Conservation (phyloP, 1,140 invertebrate genomes). For the Oscheius sp. region DNA sequence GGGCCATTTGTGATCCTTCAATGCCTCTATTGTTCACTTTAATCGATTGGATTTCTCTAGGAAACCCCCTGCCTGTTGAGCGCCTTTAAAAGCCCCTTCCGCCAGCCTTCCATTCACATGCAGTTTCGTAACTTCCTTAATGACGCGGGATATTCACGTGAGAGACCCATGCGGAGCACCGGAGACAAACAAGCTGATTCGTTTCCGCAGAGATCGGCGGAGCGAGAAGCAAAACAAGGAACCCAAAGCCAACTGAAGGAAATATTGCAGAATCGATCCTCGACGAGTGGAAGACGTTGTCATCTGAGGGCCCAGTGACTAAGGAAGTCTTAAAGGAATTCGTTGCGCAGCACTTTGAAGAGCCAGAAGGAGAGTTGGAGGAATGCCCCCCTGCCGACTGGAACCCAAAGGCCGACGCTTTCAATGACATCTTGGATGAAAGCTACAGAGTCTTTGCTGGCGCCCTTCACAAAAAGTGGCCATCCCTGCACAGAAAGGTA, state of each 20-base stretch:
- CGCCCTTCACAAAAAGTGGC: slow-evolving; percentile 72
- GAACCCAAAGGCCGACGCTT: slow-evolving; percentile 35
- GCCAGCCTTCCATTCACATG: too few species aligned
- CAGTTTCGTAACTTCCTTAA: too few species aligned
- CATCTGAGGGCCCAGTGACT: slow-evolving; percentile 31
- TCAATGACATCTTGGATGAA: slow-evolving; percentile 68
- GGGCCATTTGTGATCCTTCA: too few species aligned
- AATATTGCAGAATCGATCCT: slow-evolving; percentile 45
- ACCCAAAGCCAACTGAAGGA: neutral
- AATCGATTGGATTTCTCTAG: too few species aligned
- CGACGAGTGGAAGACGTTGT: slow-evolving; percentile 42
- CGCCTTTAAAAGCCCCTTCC: too few species aligned
- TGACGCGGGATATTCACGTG: too few species aligned
- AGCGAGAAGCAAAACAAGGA: neutral
- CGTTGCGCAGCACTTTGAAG: slow-evolving; percentile 50
- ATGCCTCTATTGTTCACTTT: too few species aligned
- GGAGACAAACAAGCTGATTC: too few species aligned
- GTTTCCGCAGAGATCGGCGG: slow-evolving; percentile 26
- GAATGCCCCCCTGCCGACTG: slow-evolving; percentile 46
- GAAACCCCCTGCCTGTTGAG: too few species aligned
- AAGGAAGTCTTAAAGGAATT: slow-evolving; percentile 35
- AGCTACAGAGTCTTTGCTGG: slow-evolving; percentile 65
- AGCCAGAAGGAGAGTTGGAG: slow-evolving; percentile 53
- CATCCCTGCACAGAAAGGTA: slow-evolving; percentile 73
- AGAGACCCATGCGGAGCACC: too few species aligned